Evolutionary conservation across 2,888 invertebrate genomes (phyloP).

Genomic region (Eremobia ochroleuca): DNA sequence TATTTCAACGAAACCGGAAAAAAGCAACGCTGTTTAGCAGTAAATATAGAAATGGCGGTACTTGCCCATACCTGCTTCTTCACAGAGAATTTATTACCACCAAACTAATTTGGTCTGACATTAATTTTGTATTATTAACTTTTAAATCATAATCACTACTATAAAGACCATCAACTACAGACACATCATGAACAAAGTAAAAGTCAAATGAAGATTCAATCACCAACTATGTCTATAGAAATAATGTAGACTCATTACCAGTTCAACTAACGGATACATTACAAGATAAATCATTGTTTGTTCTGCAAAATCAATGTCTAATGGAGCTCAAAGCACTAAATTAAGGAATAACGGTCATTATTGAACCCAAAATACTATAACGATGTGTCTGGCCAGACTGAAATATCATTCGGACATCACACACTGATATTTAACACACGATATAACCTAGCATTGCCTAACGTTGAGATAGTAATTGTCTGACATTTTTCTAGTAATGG

Average conservation of each 20-base stretch:
- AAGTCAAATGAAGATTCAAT: background rate
- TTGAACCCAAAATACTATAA: constrained; percentile 51
- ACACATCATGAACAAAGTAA: background rate
- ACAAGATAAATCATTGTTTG: constrained; percentile 41
- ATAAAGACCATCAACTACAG: background rate
- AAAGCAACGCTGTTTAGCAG: no score
- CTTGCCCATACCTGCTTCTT: no score
- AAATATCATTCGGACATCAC: constrained; percentile 45
- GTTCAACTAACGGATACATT: background rate
- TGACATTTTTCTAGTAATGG: constrained; percentile 69
- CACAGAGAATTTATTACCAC: no score
- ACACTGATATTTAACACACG: constrained; percentile 59
- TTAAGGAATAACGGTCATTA: constrained; percentile 56
- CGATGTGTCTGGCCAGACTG: constrained; percentile 44
- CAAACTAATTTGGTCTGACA: no score
- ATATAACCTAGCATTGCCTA: constrained; percentile 55
- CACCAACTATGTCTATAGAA: background rate
- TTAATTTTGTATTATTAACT: no score
- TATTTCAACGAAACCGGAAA: no score
- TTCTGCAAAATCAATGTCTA: constrained; percentile 52
- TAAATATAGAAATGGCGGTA: no score
- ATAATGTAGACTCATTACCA: constrained; percentile 32
- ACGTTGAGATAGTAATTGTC: constrained; percentile 63
- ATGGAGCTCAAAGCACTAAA: constrained; percentile 20
- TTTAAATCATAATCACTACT: background rate